phyloP scores from a whole-genome alignment of 2,888 invertebrate genomes.

The Tipula confusa region DNA sequence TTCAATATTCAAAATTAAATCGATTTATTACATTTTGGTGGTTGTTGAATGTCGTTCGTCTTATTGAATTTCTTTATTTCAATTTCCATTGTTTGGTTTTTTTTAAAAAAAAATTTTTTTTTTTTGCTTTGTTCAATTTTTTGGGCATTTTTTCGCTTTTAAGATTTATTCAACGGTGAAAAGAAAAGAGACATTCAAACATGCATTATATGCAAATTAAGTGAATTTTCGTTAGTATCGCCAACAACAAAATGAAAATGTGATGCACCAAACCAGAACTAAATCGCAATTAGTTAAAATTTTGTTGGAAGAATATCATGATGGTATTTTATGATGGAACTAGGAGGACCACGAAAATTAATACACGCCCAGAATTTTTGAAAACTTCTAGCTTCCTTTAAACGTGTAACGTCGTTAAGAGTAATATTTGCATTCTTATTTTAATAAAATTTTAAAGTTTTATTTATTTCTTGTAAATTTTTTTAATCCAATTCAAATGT shows the following conservation, averaged over 20 bases:
- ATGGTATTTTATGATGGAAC: no score
- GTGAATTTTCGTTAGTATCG: neutral
- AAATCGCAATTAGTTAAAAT: constrained; percentile 3
- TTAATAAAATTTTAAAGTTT: neutral
- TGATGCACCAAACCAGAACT: neutral
- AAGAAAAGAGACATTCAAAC: neutral
- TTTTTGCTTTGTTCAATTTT: constrained; percentile 17
- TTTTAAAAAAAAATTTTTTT: constrained; percentile 15
- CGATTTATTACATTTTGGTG: neutral
- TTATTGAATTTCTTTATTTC: neutral
- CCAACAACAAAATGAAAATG: neutral
- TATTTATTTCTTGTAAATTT: neutral
- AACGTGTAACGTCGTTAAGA: neutral
- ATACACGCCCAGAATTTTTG: neutral
- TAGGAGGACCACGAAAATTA: no score
- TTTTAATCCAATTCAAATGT: constrained; percentile 29
- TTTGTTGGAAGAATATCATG: neutral
- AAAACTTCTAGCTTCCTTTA: neutral
- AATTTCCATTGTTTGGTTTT: neutral
- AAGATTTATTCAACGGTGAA: neutral
- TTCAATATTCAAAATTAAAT: neutral
- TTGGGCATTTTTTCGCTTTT: constrained; percentile 8
- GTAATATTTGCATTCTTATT: neutral
- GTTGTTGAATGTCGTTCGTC: neutral
- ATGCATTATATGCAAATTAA: constrained; percentile 28